Evolutionary conservation across 2,888 invertebrate species (phyloP).

Genomic region (Amphiduros pacificus): DNA sequence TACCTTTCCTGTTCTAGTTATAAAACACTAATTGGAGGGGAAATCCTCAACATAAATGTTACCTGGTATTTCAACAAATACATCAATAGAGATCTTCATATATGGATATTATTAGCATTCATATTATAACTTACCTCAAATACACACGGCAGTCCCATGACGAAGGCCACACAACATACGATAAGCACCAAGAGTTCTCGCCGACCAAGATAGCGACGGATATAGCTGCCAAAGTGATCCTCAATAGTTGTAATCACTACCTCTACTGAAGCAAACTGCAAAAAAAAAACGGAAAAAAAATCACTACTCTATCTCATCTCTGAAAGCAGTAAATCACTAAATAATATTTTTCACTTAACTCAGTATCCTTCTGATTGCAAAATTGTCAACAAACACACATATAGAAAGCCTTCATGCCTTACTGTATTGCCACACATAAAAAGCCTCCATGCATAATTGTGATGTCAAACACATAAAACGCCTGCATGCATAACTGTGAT

Average conservation of each 20-base stretch:
- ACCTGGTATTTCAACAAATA: too few species aligned
- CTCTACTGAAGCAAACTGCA: conserved; percentile 83
- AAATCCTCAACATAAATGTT: too few species aligned
- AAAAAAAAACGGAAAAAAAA: neutral
- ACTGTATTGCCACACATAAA: too few species aligned
- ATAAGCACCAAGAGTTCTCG: conserved; percentile 84
- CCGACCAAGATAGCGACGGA: conserved; percentile 78
- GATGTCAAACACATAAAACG: too few species aligned
- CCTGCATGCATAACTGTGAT: too few species aligned
- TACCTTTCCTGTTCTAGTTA: too few species aligned
- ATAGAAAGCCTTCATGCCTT: too few species aligned
- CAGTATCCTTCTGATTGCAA: neutral
- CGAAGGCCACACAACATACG: conserved; percentile 79
- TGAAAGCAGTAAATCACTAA: neutral
- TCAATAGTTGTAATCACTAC: conserved; percentile 91
- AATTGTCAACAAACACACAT: neutral
- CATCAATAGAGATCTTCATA: too few species aligned
- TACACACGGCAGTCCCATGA: conserved; percentile 84
- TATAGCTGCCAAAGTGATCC: conserved; percentile 88
- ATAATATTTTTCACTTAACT: neutral
- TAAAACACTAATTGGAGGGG: too few species aligned
- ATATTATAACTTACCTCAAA: conserved; percentile 72
- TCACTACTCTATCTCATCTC: too few species aligned
- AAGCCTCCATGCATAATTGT: too few species aligned
- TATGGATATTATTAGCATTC: too few species aligned